These are phyloP conservation scores for Babylonia areolata DNA, from an alignment of 1,140 invertebrate species.

Conservation along the genomic window DNA sequence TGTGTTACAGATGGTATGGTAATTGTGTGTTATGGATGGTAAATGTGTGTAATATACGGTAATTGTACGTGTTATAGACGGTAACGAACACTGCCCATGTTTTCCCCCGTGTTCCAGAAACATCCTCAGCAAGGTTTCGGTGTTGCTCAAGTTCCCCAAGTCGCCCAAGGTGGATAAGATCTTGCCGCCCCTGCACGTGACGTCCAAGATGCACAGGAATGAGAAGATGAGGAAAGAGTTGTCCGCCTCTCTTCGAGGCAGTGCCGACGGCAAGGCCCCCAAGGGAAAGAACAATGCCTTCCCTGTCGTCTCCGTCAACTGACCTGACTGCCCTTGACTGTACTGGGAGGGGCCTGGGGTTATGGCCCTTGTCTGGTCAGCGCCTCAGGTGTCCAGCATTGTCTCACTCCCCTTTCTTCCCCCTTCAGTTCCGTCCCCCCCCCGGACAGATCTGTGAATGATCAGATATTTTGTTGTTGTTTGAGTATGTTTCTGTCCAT, in stretches of 20 bases:
- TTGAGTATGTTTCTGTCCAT: no score
- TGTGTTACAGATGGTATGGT: no score
- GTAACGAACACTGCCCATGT: not conserved
- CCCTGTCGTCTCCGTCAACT: slow-evolving; percentile 28
- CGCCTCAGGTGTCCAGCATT: no score
- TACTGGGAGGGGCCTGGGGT: not conserved
- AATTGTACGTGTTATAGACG: no score
- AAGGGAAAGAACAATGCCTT: slow-evolving; percentile 28
- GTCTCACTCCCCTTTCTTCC: no score
- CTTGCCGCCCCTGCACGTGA: slow-evolving; percentile 69
- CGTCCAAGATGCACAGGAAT: slow-evolving; percentile 55
- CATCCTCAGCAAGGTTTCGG: slow-evolving; percentile 66
- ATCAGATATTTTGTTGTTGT: no score
- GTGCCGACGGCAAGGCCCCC: not conserved
- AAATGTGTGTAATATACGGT: no score
- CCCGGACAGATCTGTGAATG: no score
- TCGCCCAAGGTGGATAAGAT: slow-evolving; percentile 71
- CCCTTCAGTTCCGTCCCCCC: no score
- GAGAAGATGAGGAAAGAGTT: slow-evolving; percentile 62
- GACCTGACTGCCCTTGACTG: no score
- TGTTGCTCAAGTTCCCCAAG: slow-evolving; percentile 71
- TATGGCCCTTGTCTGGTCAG: no score
- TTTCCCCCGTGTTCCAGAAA: slow-evolving; percentile 56
- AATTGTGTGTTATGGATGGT: no score
- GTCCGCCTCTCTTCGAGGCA: not conserved